These are phyloP conservation scores for Halcyon chelicuti DNA, from an alignment of 2,797 vertebrate species.

Conservation along the genomic window DNA sequence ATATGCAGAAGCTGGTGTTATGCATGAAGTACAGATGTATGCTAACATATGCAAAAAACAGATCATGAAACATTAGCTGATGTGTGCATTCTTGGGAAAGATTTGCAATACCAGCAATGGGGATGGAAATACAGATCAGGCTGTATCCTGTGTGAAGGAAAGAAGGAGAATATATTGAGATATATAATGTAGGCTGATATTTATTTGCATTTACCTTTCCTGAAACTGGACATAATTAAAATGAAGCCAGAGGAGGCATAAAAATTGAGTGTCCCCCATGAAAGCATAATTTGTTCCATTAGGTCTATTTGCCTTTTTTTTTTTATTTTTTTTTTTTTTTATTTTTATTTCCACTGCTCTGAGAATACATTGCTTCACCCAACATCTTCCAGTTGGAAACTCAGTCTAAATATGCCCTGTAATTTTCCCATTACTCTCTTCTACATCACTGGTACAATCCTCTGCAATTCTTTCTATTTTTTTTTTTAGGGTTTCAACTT, in stretches of 20 bases:
- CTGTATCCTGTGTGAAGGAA: not conserved
- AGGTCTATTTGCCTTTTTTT: not conserved
- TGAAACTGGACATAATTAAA: not conserved
- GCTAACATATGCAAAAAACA: not conserved
- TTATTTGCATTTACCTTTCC: not conserved
- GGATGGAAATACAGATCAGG: not conserved
- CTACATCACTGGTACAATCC: not conserved
- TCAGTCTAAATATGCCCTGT: not conserved
- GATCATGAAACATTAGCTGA: not conserved
- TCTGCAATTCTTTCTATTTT: not conserved
- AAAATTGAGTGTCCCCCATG: not conserved
- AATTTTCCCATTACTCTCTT: not conserved
- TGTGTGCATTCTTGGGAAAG: not conserved
- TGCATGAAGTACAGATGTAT: not conserved
- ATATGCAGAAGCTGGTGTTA: not conserved
- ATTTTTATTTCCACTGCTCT: not conserved
- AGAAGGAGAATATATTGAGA: not conserved
- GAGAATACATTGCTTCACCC: not conserved
- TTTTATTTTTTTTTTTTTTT: not conserved
- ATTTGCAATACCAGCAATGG: not conserved
- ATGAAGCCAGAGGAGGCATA: not conserved
- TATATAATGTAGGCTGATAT: not conserved
- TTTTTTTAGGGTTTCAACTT: not conserved
- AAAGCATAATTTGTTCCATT: not conserved
- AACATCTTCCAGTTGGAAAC: not conserved